A percentile compares a stretch with the other conserved stretches of the same genome.
Conservation (phyloP, 2,888 invertebrate species). For the Perdita meconis region DNA sequence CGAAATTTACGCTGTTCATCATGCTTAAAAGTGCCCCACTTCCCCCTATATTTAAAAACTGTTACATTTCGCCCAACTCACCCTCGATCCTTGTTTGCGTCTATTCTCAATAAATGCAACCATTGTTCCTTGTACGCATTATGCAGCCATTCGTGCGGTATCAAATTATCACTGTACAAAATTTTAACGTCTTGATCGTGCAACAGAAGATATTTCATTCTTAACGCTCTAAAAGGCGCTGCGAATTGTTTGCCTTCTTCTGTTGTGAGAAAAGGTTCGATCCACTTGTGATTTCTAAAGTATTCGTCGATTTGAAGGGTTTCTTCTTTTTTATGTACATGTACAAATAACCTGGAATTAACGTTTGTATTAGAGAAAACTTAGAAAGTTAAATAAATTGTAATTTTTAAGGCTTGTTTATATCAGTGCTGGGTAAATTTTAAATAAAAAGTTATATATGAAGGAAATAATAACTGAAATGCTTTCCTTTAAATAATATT, state of each 20-base stretch:
- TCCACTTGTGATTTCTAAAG: constrained; percentile 79
- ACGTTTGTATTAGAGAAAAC: neutral
- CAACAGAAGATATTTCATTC: constrained; percentile 89
- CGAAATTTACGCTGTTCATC: no score
- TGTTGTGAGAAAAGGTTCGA: constrained; percentile 86
- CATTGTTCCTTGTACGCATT: constrained; percentile 88
- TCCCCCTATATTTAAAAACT: constrained; percentile 39
- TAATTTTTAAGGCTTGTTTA: no score
- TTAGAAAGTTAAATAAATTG: no score
- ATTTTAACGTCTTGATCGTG: constrained; percentile 90
- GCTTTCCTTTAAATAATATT: no score
- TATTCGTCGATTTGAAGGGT: constrained; percentile 78
- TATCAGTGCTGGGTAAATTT: no score
- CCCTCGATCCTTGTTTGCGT: constrained; percentile 90
- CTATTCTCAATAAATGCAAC: constrained; percentile 88
- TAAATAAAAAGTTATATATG: no score
- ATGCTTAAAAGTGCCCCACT: no score
- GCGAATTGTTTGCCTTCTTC: constrained; percentile 87
- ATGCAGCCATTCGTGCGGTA: constrained; percentile 89
- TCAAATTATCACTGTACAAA: constrained; percentile 88
- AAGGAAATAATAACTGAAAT: no score
- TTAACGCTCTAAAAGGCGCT: constrained; percentile 87
- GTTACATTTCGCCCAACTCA: constrained; percentile 79
- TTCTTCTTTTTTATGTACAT: constrained; percentile 75
- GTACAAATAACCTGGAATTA: constrained; percentile 77